phyloP scores from a whole-genome alignment of 2,113 vertebrate genomes.

The Tachycineta bicolor region DNA sequence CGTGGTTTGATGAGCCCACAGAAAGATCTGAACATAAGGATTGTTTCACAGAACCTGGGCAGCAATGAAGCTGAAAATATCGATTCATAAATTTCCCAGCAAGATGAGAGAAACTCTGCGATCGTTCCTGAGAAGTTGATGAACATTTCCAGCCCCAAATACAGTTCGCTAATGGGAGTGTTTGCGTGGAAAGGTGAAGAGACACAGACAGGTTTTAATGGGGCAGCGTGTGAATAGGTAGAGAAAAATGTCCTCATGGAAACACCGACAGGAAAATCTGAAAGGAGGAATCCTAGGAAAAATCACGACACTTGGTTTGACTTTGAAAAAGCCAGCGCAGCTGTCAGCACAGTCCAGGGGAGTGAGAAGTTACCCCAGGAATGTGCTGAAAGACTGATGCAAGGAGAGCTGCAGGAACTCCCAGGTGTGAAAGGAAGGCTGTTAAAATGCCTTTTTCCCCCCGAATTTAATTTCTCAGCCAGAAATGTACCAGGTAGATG shows the following conservation, averaged over 20 bases:
- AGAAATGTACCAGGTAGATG: background rate
- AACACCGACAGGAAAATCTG: background rate
- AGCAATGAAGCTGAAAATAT: constrained; percentile 67
- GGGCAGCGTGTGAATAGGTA: background rate
- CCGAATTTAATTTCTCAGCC: background rate
- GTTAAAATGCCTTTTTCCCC: background rate
- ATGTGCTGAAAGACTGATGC: background rate
- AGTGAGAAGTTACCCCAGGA: background rate
- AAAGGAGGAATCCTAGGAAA: background rate
- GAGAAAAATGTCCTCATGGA: background rate
- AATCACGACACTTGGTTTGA: background rate
- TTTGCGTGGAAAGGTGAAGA: background rate
- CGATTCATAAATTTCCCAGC: constrained; percentile 53
- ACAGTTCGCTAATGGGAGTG: background rate
- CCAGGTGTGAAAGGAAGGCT: background rate
- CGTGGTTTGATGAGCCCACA: constrained; percentile 40
- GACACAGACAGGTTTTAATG: background rate
- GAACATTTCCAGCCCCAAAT: background rate
- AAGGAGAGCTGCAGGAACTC: background rate
- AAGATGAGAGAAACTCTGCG: constrained; percentile 17
- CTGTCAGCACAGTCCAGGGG: background rate
- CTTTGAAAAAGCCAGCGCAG: background rate
- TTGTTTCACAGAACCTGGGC: constrained; percentile 67
- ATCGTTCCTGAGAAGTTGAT: background rate
- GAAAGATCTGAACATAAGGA: constrained; percentile 64